Percentiles rank a stretch among this genome's conserved stretches.
These are phyloP conservation scores for Enteromius paludinosus DNA, from an alignment of 2,797 vertebrate species.

Conservation along the genomic window DNA sequence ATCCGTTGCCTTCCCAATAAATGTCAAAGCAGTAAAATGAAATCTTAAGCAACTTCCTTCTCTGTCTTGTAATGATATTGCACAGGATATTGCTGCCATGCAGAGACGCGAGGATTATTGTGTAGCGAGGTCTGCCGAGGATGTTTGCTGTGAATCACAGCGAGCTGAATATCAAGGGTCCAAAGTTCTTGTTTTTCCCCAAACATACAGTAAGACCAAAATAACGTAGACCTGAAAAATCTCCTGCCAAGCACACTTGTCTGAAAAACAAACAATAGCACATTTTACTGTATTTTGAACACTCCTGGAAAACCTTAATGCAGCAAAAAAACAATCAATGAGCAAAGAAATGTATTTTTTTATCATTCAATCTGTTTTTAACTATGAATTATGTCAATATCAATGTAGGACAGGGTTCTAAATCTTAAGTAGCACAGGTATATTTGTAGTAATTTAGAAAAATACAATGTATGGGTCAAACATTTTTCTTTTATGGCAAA, in stretches of 20 bases:
- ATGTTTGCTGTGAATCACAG: constrained; percentile 13
- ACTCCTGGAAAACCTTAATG: neutral
- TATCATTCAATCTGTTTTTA: too few relatives aligned
- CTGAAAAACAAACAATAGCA: neutral
- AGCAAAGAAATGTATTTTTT: neutral
- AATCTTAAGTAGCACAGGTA: too few relatives aligned
- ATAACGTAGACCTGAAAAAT: constrained; percentile 17
- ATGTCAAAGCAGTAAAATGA: constrained; percentile 44
- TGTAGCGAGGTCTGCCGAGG: constrained; percentile 17
- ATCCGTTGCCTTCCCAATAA: constrained; percentile 36
- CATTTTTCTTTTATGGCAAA: too few relatives aligned
- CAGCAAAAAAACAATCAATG: neutral
- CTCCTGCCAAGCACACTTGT: neutral
- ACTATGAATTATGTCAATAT: too few relatives aligned
- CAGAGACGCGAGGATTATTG: constrained; percentile 29
- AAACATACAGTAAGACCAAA: constrained; percentile 9
- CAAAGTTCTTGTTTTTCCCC: constrained; percentile 36
- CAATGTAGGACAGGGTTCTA: too few relatives aligned
- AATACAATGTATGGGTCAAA: too few relatives aligned
- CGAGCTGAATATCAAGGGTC: constrained; percentile 31
- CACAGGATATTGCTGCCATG: constrained; percentile 42
- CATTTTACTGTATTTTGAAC: neutral
- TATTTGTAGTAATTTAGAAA: too few relatives aligned
- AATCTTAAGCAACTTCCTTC: constrained; percentile 31
- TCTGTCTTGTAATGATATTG: constrained; percentile 32